Conservation (phyloP, 2,888 invertebrate species). For the Chirona hameri region DNA sequence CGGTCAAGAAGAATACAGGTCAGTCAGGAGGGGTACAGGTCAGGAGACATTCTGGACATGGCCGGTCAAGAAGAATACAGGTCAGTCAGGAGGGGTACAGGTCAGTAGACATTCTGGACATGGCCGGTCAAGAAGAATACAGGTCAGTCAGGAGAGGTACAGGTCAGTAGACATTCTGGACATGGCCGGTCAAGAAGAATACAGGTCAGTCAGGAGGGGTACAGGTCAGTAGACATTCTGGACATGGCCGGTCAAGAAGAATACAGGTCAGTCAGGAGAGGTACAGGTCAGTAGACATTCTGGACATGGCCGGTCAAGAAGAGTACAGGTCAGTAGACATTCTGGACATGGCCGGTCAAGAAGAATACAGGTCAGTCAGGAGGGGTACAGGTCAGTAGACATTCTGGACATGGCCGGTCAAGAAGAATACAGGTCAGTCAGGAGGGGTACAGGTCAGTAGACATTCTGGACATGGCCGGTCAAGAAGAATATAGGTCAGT, state of each 20-base stretch:
- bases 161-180: neutral
- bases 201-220: conserved; percentile 61
- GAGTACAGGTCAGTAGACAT: conserved; percentile 90
- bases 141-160: conserved; percentile 46
- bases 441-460: conserved; percentile 52
- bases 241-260: no score
- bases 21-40: conserved; percentile 52
- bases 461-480: neutral
- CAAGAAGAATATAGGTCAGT: neutral
- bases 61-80: neutral
- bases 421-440: conserved; percentile 67
- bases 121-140: conserved; percentile 99
- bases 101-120: conserved; percentile 93
- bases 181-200: no score
- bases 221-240: no score
- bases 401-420: conserved; percentile 99
- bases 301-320: no score
- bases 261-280: neutral
- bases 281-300: neutral
- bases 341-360: conserved; percentile 59
- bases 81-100: conserved; percentile 57
- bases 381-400: conserved; percentile 96
- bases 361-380: conserved; percentile 46
- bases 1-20: conserved; percentile 87
- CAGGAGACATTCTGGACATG: neutral